phyloP scores from a whole-genome alignment of 2,797 vertebrate genomes.

The Chaetodon trifasciatus region DNA sequence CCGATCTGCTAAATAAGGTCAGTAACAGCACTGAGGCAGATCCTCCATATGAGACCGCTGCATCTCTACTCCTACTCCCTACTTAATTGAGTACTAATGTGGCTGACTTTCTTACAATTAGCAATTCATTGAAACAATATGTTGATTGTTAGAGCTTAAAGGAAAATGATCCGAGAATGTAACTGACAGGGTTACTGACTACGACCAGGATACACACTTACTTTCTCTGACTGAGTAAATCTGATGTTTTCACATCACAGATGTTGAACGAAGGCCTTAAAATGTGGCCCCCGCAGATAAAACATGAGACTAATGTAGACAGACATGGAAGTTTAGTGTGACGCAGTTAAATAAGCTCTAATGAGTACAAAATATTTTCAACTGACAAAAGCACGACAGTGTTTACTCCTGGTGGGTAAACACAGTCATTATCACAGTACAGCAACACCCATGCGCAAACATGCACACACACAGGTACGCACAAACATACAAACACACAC shows the following conservation, averaged over 20 bases:
- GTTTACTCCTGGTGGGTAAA: constrained; percentile 44
- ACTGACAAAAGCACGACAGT: constrained; percentile 25
- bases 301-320: too few relatives aligned
- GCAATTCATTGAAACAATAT: not conserved
- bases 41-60: not conserved
- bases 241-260: too few relatives aligned
- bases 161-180: not conserved
- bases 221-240: not conserved
- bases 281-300: not conserved
- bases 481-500: constrained; percentile 30
- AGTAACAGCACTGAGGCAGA: not conserved
- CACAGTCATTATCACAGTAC: constrained; percentile 25
- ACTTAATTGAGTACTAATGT: too few relatives aligned
- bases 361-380: constrained; percentile 22
- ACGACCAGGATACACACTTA: not conserved
- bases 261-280: not conserved
- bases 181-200: not conserved
- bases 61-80: too few relatives aligned
- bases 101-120: not conserved
- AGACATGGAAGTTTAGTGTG: too few relatives aligned
- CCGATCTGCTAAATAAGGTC: not conserved
- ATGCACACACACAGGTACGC: constrained; percentile 3
- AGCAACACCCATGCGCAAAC: constrained; percentile 19
- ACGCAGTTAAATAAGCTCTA: not conserved
- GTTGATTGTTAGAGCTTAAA: not conserved